Conservation (phyloP, 2,113 vertebrate genomes). For the Grantiella picta region DNA sequence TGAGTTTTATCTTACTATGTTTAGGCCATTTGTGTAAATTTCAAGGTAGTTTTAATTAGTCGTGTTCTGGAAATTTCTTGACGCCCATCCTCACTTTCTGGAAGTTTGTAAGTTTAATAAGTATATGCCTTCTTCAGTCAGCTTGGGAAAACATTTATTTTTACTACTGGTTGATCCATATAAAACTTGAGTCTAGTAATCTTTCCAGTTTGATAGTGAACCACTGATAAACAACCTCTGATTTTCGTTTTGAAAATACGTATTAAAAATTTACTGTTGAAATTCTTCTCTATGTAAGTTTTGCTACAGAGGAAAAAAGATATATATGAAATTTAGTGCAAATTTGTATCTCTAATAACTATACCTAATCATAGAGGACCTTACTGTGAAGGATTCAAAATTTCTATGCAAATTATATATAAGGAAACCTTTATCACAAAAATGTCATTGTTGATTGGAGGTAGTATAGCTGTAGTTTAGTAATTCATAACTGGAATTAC, state of each 20-base stretch:
- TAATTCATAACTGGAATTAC: not conserved
- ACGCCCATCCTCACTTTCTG: not conserved
- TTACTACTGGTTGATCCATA: not conserved
- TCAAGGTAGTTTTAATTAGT: not conserved
- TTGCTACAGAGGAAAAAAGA: not conserved
- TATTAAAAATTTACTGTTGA: not conserved
- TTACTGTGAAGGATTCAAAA: not conserved
- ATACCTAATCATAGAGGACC: not conserved
- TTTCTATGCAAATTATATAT: not conserved
- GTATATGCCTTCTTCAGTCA: not conserved
- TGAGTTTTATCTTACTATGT: not conserved
- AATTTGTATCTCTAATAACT: not conserved
- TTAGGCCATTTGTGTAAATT: not conserved
- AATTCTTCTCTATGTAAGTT: not conserved
- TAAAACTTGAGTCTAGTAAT: not conserved
- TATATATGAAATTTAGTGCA: not conserved
- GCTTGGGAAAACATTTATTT: not conserved
- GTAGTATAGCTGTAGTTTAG: not conserved
- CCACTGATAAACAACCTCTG: not conserved
- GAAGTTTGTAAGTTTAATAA: not conserved
- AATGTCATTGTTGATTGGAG: not conserved
- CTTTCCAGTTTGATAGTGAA: not conserved
- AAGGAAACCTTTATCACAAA: not conserved
- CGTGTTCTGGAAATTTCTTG: not conserved
- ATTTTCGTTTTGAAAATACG: rapidly evolving